Conservation (phyloP, 2,888 invertebrate species). For the Neelides folsomi region DNA sequence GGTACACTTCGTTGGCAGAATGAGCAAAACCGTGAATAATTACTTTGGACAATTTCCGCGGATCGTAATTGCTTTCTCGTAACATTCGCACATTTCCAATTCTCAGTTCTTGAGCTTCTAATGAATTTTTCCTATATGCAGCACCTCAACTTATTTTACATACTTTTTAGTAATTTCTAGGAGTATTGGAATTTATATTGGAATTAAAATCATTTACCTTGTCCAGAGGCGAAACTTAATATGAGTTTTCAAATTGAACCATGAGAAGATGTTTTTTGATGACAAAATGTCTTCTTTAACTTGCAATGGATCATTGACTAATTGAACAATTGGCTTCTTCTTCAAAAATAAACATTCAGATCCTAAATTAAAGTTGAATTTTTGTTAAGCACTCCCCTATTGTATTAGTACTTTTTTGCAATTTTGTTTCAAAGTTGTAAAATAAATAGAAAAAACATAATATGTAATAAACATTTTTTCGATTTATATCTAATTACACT, state of each 20-base stretch:
- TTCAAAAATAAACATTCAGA: no score
- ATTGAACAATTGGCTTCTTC: not conserved
- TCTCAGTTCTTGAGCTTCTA: slow-evolving; percentile 20
- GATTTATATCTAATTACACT: no score
- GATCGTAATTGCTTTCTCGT: slow-evolving; percentile 17
- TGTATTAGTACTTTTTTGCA: no score
- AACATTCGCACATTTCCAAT: slow-evolving; percentile 15
- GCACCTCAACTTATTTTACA: not conserved
- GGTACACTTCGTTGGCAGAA: slow-evolving; percentile 23
- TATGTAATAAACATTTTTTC: no score
- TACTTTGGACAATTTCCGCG: slow-evolving; percentile 17
- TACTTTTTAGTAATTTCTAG: not conserved
- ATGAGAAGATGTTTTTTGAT: slow-evolving; percentile 20
- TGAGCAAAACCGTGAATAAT: slow-evolving; percentile 24
- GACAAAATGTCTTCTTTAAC: slow-evolving; percentile 15
- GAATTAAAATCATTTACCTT: slow-evolving; percentile 11
- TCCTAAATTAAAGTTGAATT: no score
- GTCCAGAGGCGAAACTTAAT: slow-evolving; percentile 27
- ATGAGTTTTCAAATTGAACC: slow-evolving; percentile 26
- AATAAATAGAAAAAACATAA: no score
- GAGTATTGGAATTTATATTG: no score
- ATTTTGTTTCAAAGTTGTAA: no score
- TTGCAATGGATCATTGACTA: slow-evolving; percentile 22
- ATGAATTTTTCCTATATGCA: slow-evolving; percentile 14
- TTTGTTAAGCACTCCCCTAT: no score